A percentile compares a stretch with the other conserved stretches of the same genome.
Conservation (phyloP, 2,888 invertebrate species). For the Anticlea derivata region DNA sequence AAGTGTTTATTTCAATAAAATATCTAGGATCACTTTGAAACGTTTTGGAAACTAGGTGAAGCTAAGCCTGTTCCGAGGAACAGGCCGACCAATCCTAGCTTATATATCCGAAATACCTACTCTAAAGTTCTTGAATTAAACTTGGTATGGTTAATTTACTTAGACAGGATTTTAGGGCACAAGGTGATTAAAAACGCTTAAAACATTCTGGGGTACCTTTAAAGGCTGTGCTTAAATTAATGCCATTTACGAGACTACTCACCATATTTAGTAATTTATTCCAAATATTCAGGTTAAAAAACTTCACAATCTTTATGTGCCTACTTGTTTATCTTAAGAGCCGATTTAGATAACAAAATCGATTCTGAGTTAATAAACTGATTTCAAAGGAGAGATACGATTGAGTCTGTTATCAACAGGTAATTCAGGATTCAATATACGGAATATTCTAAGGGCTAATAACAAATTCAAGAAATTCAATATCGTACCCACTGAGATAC, state of each 20-base stretch:
- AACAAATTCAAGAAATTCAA: slow-evolving; percentile 16
- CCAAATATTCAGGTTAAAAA: slow-evolving; percentile 20
- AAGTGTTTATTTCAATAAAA: too few species aligned
- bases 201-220: slow-evolving; percentile 22
- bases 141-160: slow-evolving; percentile 11
- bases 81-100: too few species aligned
- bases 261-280: slow-evolving; percentile 19
- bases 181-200: slow-evolving; percentile 17
- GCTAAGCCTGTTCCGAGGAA: too few species aligned
- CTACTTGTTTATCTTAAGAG: slow-evolving; percentile 5
- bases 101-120: too few species aligned
- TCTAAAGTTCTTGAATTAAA: slow-evolving; percentile 13
- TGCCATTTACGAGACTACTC: slow-evolving; percentile 15
- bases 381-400: slow-evolving; percentile 14
- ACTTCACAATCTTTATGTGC: slow-evolving; percentile 11
- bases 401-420: slow-evolving; percentile 10
- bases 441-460: slow-evolving; percentile 10
- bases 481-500: slow-evolving; percentile 9
- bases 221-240: slow-evolving; percentile 17
- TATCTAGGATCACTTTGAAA: too few species aligned
- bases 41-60: too few species aligned
- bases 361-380: slow-evolving; percentile 11
- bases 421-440: slow-evolving; percentile 9
- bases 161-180: slow-evolving; percentile 19
- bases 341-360: slow-evolving; percentile 8